Evolutionary conservation across 1,140 invertebrate genomes (phyloP), one percentile per base, ranked within the genome.

Genomic region (Nylanderia fulva): DNA sequence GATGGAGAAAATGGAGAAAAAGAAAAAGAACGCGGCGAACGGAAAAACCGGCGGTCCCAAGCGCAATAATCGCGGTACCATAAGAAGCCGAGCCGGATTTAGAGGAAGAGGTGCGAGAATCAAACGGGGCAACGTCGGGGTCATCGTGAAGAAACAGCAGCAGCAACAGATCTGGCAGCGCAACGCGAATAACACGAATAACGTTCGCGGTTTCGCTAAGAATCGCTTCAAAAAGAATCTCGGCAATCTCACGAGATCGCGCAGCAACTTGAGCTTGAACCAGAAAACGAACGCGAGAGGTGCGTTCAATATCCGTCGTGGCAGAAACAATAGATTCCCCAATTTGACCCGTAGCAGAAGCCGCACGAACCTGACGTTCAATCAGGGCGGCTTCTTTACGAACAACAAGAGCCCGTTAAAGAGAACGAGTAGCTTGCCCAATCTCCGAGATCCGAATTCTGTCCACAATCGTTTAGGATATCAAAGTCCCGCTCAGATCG

Each of bases 1-100:
- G 91, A 92, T 95, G 94, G 94, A 94, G 87, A 92, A 92, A 87
- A 92, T 91, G 90, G 89, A 91, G 82, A 95, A 93, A 94, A 95
- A 94, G 92, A 95, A 93, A 93, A 94, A 94, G 80, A 68, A 82
- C 3, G 86, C 72, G 39, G 48, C 82, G 29, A 92, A 88, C 86
- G 89, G 90, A 80, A 93, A 93, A 74, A n/a, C 68, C 36, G 85
- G 82, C 33, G 69, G 75, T 39, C 39, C 69, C 45, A 91, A 84
- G 52, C 90, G 84, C 27, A 85, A 60, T 48, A 85, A 60, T 48
- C 84, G 84, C 56, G 82, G 85, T 42, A 79, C 83, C 60, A 15
- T 52, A n/a, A 80, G 88, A 60, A 85, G 85, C 42, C 87, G 88
- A 27, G 64, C 58, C 61, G 79, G 88, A 84, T 68, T 86, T 21